Evolutionary conservation across 2,888 invertebrate species (phyloP), one percentile per base, ranked within the genome.

Genomic region (Andricus curvator): DNA sequence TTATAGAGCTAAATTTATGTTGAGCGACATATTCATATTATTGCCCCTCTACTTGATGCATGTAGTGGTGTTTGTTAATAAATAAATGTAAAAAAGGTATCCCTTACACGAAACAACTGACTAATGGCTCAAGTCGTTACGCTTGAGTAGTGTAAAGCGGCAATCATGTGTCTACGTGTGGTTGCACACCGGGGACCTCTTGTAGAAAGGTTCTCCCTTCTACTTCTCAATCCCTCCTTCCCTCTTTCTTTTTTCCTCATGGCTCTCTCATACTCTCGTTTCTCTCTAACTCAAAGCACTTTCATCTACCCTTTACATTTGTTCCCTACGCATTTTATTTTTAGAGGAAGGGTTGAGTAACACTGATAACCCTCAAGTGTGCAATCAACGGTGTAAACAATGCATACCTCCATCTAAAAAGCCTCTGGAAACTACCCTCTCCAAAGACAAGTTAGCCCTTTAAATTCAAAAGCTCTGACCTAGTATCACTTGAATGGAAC

Each of bases 341-440:
- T 51, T 11, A 25, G 11, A 29, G 29, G 20, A 51, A 70, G 48
- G 25, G 70, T 70, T 70, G 70, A 51, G 70, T 17, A 51, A 25
- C 51, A 48, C 70, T 51, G 29, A 70, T 70, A 70, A 51, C 17
- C 20, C 70, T 70, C 70, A 0, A 25, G 70, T 51, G 70, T 51
- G 25, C 48, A 48, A 70, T 70, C 70, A 70, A 70, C 48, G 29
- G 17, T 25, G 85, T 84, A 86, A 87, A 85, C 84, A 77, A 74
- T 79, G 85, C 84, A 85, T 84, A 82, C 79, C 84, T 64, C 64
- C 8, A 64, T 5, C 29, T 29, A 8, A 29, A 64, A 15, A 17
- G 29, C 29, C 29, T 80, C 78, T 83, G 80, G 13, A 67, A 67
- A 67, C n/a, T 22, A 44, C 22, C 41, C 41, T n/a, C 11, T 22